Evolutionary conservation across 2,888 invertebrate genomes (phyloP), one percentile per base, ranked within the genome.

Genomic region (Leptinotarsa peninsularis): DNA sequence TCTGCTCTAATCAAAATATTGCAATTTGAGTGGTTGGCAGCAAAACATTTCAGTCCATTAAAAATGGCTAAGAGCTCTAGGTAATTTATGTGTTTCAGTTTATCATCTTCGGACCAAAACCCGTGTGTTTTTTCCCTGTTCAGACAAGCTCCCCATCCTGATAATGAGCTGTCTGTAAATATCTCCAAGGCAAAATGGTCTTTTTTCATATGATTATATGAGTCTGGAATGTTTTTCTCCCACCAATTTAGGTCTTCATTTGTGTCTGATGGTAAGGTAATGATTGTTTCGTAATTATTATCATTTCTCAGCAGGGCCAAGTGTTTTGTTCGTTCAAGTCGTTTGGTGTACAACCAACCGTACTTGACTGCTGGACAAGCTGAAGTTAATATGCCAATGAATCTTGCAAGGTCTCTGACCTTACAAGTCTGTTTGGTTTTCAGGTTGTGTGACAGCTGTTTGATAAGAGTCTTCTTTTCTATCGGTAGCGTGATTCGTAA

Each of bases 141-240:
- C 27, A 73, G 78, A 23, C 50, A 69, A 13, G 78, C 81, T 10
- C 83, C 82, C 82, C 80, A 82, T 10, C 83, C 82, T 1, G 80
- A 72, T 50, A 63, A 15, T 33, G 33, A 33, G 7, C 33, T 33
- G 33, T 33, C 33, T 33, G 33, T 33, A 33, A 33, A 33, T 33
- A 7, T 33, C 7, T 33, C 33, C 1, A 76, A 33, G 2, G 18
- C 7, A 56, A 49, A 71, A 4, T 17, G 14, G 13, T 72, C 67
- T 33, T 73, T n/a, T 13, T 21, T 49, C 5, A 76, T 71, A 21
- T 58, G 17, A 18, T 71, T 76, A 7, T 49, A 52, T 4, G 52
- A 15, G 2, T 15, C 15, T 15, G 14, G 2, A 54, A 73, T 67
- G 27, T 73, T 60, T n/a, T 67, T 58, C 21, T 73, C 50, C 71